Base-by-base conservation (phyloP, 2,797 vertebrate species). In the Enteromius paludinosus region DNA sequence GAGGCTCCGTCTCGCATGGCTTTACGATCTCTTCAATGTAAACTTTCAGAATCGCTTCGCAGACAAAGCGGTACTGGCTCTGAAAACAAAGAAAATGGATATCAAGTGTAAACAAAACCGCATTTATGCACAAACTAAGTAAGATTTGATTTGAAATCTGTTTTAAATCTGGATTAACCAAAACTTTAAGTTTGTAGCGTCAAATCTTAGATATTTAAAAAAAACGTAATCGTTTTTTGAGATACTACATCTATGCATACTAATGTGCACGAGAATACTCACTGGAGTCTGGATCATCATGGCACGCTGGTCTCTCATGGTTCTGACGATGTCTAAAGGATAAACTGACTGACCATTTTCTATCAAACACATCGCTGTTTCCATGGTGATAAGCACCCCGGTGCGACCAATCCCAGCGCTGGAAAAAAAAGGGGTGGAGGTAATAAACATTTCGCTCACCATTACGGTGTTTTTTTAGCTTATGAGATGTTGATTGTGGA, bases 211-310 rank as follows among this genome's bases (percentile, higher is more conserved):
- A 23, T 56, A 56, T 18, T 49, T 18, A 18, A 17, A 49, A 6
- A 52, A 17, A 35, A 0, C 1, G 15, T 47, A 45, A 15, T 45
- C 0, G 14, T 12, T 43, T 43, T 54, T 54, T 54, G 8, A 54
- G 3, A 3, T 2, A 3, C 8, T 1, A 3, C 8, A 71, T 71
- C 0, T 3, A 10, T 30, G 28, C 56, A 14, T 61, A 15, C 56
- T 61, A 28, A 30, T 18, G 28, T 5, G 47, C 18, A 28, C 17
- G 23, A 30, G 8, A 15, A 6, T 71, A 96, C 97, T 93, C 91
- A 99, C 98, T 54, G 97, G 96, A 56, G 98, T 99, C 90, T 99
- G 98, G 90, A 99, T 99, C 98, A 99, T 99, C 98, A 99, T 99
- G 89, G 98, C 98, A 89, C 98, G 94, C 92, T 99, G 98, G 94